Evolutionary conservation across 1,140 invertebrate species (phyloP), one percentile per base, ranked within the genome.

Genomic region (Musca domestica): DNA sequence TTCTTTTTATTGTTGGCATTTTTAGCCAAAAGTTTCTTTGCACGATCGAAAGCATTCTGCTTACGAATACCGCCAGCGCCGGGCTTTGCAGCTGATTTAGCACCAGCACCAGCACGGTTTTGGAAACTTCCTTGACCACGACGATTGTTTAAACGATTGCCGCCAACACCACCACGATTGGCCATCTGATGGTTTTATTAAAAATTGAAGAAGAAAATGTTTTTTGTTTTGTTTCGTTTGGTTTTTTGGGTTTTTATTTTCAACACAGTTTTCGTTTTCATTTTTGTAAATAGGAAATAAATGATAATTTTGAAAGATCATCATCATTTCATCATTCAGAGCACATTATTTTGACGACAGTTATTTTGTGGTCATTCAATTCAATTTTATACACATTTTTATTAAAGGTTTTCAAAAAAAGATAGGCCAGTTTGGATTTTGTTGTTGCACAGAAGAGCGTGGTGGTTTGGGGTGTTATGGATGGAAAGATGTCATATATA

Each of bases 11-110:
- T 76, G 73, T 81, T 81, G 77, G 77, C 76, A 80, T 81, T 80
- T 79, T 81, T 81, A 73, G 79, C 80, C 80, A 81, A 78, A 81
- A 81, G 77, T 81, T 81, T 81, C 77, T 81, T 81, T 70, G 79
- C 79, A 78, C 79, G 79, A 81, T 81, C 79, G 76, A 81, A 81
- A 74, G 79, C 77, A 81, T 81, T 81, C 73, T 79, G 80, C 74
- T 81, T 81, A 74, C 80, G 80, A 80, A 81, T 81, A 70, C 79
- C 79, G 76, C 79, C 79, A 72, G 65, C 67, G 48, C 66, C 77
- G 73, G 74, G 58, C 46, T 80, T 80, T 77, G 76, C 76, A 30
- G 75, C 75, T 72, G 76, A 72, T 74, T 80, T 80, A 71, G 74
- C 73, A 71, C 77, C 77, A 74, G 74, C 73, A 73, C 72, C 74